Conservation (phyloP, 2,113 vertebrate species). For the Callithrix jacchus region DNA sequence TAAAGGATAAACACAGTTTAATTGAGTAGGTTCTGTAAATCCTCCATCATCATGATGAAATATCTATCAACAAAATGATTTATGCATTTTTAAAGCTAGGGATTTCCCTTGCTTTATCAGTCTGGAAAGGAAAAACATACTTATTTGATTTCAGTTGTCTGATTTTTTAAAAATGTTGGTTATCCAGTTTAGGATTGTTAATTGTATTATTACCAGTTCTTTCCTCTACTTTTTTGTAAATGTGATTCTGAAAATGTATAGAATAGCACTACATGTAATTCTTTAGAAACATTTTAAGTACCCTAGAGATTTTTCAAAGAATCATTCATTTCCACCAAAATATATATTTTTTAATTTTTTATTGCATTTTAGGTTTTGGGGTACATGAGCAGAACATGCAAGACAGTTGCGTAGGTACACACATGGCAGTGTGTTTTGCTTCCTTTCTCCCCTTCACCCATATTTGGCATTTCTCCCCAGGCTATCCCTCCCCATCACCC, state of each 20-base stretch:
- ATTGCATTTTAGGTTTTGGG: no score
- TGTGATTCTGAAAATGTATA: neutral
- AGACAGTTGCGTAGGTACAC: no score
- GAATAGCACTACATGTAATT: neutral
- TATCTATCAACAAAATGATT: neutral
- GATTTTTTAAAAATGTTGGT: neutral
- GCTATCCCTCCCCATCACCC: no score
- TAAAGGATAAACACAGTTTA: neutral
- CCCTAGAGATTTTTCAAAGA: slow-evolving; percentile 21
- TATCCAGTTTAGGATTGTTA: neutral
- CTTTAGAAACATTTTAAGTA: neutral
- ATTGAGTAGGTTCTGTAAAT: neutral
- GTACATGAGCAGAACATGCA: no score
- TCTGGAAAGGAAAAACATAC: neutral
- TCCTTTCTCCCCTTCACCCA: no score
- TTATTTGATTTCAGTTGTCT: neutral
- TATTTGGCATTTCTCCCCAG: no score
- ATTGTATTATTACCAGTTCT: neutral
- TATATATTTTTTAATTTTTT: slow-evolving; percentile 6
- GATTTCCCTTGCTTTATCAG: neutral
- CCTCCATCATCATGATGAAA: neutral
- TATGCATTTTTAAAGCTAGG: neutral
- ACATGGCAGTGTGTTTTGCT: no score
- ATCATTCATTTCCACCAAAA: neutral
- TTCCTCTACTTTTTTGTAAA: neutral